Base-by-base conservation (phyloP, 2,113 vertebrate species). In the Neofelis nebulosa region DNA sequence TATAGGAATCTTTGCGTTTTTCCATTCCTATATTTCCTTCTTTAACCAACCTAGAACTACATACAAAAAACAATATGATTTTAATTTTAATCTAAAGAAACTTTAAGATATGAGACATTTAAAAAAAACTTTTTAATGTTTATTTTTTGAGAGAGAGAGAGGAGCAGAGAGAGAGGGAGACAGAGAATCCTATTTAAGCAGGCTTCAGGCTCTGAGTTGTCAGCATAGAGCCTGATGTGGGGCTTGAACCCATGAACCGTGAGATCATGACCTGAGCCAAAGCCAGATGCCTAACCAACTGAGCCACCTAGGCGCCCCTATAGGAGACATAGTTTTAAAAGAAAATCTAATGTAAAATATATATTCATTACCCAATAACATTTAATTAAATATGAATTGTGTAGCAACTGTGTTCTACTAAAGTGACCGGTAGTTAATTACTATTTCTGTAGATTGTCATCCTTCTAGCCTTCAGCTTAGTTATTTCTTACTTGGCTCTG, bases 61-160 rank as follows among this genome's bases (percentile, higher is more conserved):
- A 71, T 45, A 23, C 13, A 88, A 55, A 79, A 83, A 79, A 33
- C 25, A 87, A 79, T 74, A 45, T 79, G 16, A 95, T 91, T 95
- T 83, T 84, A 95, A 91, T 73, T 91, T 94, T 65, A 65, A n/a
- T 3, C n/a, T 83, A 97, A 76, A 83, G 88, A 65, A 85, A 96
- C 76, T 50, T 45, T 69, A 85, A 69, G 23, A 81, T 41, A 29
- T 63, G 31, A 79, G n/a, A 90, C 3, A 57, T 23, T 23, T 45
- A 0, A 45, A 45, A 45, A 57, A 61, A 14, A 9, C 9, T 61
- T 57, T 21, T 19, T 61, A 61, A 61, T 61, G 8, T 61, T 61
- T 61, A 23, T 61, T 61, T 61, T 61, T 61, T 61, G 57, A 61
- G 57, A 61, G 57, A 57, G 55, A 57, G 55, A 61, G 57, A 61